Evolutionary conservation across 2,888 invertebrate genomes (phyloP).

Genomic region (Papilio protenor): DNA sequence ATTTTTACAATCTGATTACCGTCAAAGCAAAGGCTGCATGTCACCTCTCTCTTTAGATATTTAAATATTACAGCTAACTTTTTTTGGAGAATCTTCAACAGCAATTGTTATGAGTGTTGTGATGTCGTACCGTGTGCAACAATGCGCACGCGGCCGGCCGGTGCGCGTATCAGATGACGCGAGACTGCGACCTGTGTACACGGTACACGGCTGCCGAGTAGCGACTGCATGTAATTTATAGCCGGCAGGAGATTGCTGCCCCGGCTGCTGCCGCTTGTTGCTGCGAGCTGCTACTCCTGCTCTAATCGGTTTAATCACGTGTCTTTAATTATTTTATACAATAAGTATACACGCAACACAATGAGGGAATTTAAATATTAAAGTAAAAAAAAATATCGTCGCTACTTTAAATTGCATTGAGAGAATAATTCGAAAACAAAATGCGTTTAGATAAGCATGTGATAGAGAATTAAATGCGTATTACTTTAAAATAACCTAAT

Average conservation of each 20-base stretch:
- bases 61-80: not conserved
- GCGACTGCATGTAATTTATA: slow-evolving; percentile 70
- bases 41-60: too few species aligned
- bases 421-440: not conserved
- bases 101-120: not conserved
- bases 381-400: not conserved
- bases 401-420: not conserved
- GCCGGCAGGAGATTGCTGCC: slow-evolving; percentile 54
- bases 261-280: slow-evolving; percentile 14
- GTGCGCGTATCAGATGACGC: slow-evolving; percentile 58
- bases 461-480: not conserved
- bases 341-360: slow-evolving; percentile 12
- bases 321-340: slow-evolving; percentile 41
- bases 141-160: slow-evolving; percentile 55
- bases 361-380: not conserved
- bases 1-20: too few species aligned
- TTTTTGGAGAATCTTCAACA: not conserved
- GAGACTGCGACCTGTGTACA: slow-evolving; percentile 65
- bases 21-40: too few species aligned
- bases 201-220: slow-evolving; percentile 51
- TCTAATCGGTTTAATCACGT: slow-evolving; percentile 32
- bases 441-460: not conserved
- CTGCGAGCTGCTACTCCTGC: not conserved
- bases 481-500: not conserved
- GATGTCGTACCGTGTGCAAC: slow-evolving; percentile 42